A percentile compares a stretch with the other conserved stretches of the same genome.
Conservation (phyloP, 1,140 invertebrate species). For the Monomorium pharaonis region DNA sequence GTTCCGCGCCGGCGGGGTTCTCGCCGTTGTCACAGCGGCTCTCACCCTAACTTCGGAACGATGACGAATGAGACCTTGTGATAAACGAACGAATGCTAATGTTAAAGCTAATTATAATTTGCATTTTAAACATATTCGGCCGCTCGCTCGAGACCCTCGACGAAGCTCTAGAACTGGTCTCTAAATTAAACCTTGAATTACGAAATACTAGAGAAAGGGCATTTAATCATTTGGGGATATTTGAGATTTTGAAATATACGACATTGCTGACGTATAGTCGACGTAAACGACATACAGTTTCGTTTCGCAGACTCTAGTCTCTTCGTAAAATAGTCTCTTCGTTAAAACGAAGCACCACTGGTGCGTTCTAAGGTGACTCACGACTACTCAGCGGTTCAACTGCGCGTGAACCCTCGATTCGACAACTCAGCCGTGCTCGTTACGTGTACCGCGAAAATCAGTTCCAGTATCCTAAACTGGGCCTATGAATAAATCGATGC, state of each 20-base stretch:
- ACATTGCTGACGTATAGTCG: background rate
- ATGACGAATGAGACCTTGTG: conserved; percentile 62
- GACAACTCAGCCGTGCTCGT: conserved; percentile 77
- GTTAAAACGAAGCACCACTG: conserved; percentile 73
- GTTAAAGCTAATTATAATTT: conserved; percentile 46
- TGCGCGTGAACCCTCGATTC: conserved; percentile 79
- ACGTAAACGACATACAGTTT: background rate
- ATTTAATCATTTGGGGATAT: background rate
- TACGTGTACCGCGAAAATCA: conserved; percentile 81
- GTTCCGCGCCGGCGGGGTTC: conserved; percentile 74
- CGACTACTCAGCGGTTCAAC: conserved; percentile 77
- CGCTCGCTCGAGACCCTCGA: background rate
- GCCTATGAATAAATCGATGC: conserved; percentile 70
- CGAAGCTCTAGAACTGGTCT: background rate
- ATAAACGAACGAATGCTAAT: conserved; percentile 46
- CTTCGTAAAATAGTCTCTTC: background rate
- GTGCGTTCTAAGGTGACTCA: conserved; percentile 79
- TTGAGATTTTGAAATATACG: background rate
- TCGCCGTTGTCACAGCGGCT: conserved; percentile 79
- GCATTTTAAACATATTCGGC: conserved; percentile 28
- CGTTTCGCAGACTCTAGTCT: background rate
- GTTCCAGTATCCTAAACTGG: conserved; percentile 76
- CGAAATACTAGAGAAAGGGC: background rate
- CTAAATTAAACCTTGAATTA: background rate
- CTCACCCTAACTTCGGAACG: conserved; percentile 73